Conservation (phyloP, 2,888 invertebrate species). For the Ernsta delagoae region DNA sequence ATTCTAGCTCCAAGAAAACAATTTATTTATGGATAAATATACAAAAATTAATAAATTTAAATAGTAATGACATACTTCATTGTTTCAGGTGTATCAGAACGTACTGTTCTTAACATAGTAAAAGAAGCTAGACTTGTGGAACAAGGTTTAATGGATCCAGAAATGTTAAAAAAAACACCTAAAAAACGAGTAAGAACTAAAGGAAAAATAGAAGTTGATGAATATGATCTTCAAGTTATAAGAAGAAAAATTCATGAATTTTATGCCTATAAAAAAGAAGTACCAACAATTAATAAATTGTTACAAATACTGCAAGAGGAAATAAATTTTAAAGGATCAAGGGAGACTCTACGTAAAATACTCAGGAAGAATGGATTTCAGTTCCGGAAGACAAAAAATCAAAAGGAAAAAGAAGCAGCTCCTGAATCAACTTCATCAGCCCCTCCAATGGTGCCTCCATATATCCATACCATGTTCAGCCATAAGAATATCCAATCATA, state of each 20-base stretch:
- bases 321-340: slow-evolving; percentile 76
- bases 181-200: slow-evolving; percentile 76
- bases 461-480: slow-evolving; percentile 76
- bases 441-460: slow-evolving; percentile 73
- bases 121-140: slow-evolving; percentile 77
- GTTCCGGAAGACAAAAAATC: slow-evolving; percentile 76
- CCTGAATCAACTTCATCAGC: slow-evolving; percentile 63
- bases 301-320: slow-evolving; percentile 76
- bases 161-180: slow-evolving; percentile 71
- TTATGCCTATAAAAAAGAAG: slow-evolving; percentile 78
- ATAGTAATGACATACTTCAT: background rate
- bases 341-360: slow-evolving; percentile 75
- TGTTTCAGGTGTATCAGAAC: slow-evolving; percentile 73
- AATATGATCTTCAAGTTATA: slow-evolving; percentile 76
- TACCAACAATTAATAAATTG: slow-evolving; percentile 65
- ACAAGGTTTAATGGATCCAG: slow-evolving; percentile 76
- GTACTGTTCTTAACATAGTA: slow-evolving; percentile 75
- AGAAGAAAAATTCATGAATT: slow-evolving; percentile 78
- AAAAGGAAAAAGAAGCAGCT: slow-evolving; percentile 70
- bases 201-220: slow-evolving; percentile 77
- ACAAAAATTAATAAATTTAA: background rate
- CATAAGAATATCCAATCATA: slow-evolving; percentile 75
- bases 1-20: no score
- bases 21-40: no score
- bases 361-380: slow-evolving; percentile 78